These are phyloP conservation scores for Carassius auratus DNA, from an alignment of 2,113 vertebrate species.

Conservation along the genomic window DNA sequence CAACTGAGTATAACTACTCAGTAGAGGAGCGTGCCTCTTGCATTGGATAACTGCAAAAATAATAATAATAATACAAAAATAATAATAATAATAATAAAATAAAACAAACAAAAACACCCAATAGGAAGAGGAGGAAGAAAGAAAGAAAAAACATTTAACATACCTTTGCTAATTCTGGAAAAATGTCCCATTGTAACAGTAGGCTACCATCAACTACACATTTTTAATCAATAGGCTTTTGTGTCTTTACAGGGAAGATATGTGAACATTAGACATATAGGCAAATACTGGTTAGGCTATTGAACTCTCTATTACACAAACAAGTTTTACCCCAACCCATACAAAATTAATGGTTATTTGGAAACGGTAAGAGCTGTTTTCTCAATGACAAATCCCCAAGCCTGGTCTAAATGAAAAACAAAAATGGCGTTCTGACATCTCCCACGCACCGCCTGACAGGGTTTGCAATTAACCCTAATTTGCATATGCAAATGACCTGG, in stretches of 20 bases:
- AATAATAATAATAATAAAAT: no score
- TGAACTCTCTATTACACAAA: neutral
- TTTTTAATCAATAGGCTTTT: neutral
- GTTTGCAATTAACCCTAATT: conserved; percentile 88
- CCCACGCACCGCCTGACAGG: conserved; percentile 73
- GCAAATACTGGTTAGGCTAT: neutral
- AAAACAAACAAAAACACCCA: no score
- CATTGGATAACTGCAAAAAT: neutral
- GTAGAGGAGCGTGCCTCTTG: neutral
- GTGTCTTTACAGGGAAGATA: neutral
- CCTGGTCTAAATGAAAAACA: conserved; percentile 63
- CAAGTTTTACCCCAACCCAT: neutral
- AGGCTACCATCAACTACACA: neutral
- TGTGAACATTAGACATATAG: neutral
- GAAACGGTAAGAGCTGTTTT: conserved; percentile 6
- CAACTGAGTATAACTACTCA: conserved; percentile 58
- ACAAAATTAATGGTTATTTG: neutral
- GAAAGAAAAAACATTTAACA: neutral
- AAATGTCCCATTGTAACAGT: neutral
- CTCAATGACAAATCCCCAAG: conserved; percentile 47
- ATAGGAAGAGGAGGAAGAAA: no score
- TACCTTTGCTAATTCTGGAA: neutral
- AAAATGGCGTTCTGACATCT: conserved; percentile 73
- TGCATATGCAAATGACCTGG: conserved; percentile 89
- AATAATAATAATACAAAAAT: no score